A percentile compares a stretch with the other conserved stretches of the same genome.
Evolutionary conservation across 64 coral and sea anemone species (phyloP).

Genomic region (Astreopora myriophthalma): DNA sequence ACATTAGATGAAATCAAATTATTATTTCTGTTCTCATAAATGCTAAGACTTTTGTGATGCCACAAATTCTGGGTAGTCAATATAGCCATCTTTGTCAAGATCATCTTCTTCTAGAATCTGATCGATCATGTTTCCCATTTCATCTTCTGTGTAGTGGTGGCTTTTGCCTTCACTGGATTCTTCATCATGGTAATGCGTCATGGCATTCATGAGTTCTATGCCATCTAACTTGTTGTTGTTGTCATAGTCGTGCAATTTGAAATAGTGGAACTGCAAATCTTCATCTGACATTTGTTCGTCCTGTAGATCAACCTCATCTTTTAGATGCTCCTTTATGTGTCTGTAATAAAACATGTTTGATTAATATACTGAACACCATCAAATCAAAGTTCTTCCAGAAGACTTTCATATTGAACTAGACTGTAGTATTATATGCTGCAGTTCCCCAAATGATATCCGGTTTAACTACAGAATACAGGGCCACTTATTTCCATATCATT

Average conservation of each 20-base stretch:
- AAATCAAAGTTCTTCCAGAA: too few relatives aligned
- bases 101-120: constrained; percentile 97
- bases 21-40: neutral
- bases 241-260: constrained; percentile 97
- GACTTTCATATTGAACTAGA: too few relatives aligned
- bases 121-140: constrained; percentile 93
- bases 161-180: constrained; percentile 59
- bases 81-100: constrained; percentile 97
- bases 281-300: constrained; percentile 96
- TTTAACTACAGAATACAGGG: too few relatives aligned
- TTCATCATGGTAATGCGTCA: constrained; percentile 99
- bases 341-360: constrained; percentile 38
- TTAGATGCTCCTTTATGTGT: constrained; percentile 98
- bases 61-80: constrained; percentile 97
- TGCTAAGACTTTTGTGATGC: constrained; percentile 91
- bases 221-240: constrained; percentile 97
- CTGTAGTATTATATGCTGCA: too few relatives aligned
- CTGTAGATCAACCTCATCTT: constrained; percentile 96
- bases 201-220: constrained; percentile 96
- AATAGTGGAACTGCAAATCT: constrained; percentile 98
- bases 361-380: neutral
- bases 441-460: too few relatives aligned
- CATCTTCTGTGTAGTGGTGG: constrained; percentile 72
- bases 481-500: too few relatives aligned
- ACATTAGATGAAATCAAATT: too few relatives aligned